Conservation (phyloP, 2,888 invertebrate genomes). For the Bursaphelenchus okinawaensis region DNA sequence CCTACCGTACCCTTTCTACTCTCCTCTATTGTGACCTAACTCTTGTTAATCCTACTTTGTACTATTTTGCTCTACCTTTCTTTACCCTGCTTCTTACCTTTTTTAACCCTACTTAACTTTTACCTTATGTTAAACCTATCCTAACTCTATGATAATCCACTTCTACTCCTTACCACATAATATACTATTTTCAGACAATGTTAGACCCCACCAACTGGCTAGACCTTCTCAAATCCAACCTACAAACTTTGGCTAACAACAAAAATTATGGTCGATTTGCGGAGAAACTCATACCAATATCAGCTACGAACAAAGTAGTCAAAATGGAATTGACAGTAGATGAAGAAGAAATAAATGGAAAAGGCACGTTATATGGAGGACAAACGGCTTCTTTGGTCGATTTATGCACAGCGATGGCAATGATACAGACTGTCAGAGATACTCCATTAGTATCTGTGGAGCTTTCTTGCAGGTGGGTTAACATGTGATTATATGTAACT, state of each 20-base stretch:
- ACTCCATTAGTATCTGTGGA: conserved; percentile 46
- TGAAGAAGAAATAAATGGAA: conserved; percentile 44
- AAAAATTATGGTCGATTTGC: conserved; percentile 5
- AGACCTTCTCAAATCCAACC: conserved; percentile 3
- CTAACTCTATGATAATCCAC: no score
- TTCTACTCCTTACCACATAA: no score
- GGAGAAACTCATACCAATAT: conserved; percentile 21
- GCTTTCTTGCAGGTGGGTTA: conserved; percentile 40
- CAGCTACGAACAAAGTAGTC: conserved; percentile 31
- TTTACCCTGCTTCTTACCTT: no score
- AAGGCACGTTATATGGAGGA: conserved; percentile 46
- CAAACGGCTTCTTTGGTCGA: conserved; percentile 45
- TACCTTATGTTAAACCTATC: no score
- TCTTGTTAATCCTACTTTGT: no score
- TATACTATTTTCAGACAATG: no score
- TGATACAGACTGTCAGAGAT: conserved; percentile 40
- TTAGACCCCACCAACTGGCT: background rate
- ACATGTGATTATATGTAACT: no score
- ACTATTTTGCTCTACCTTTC: no score
- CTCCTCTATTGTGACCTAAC: no score
- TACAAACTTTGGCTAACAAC: background rate
- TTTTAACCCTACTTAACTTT: no score
- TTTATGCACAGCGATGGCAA: conserved; percentile 42
- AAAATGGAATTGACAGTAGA: conserved; percentile 40
- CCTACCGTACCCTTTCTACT: no score